These are phyloP conservation scores for Mellivora capensis DNA, from an alignment of 2,113 vertebrate genomes.

Conservation along the genomic window DNA sequence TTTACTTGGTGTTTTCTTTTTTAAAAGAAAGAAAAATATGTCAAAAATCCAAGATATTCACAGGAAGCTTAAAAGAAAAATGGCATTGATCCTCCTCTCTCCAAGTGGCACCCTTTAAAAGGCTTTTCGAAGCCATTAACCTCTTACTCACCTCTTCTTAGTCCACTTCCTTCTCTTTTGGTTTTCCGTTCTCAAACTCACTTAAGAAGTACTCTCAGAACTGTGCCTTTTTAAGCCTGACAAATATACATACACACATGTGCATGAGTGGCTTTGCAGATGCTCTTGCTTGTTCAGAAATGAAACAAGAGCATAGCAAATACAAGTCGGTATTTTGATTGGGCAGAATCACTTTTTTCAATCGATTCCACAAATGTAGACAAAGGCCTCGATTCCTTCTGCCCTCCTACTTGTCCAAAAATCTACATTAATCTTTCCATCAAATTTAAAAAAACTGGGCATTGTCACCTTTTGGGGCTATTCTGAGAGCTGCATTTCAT, in stretches of 20 bases:
- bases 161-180: neutral
- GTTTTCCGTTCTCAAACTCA: neutral
- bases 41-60: neutral
- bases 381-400: neutral
- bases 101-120: neutral
- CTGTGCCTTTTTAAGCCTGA: neutral
- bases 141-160: neutral
- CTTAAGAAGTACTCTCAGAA: neutral
- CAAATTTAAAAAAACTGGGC: neutral
- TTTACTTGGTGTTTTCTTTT: neutral
- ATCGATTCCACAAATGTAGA: constrained; percentile 21
- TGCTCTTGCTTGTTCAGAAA: neutral
- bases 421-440: neutral
- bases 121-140: neutral
- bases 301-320: neutral
- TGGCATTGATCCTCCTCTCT: neutral
- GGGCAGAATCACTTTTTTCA: neutral
- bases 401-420: neutral
- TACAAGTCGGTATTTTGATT: neutral
- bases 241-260: neutral
- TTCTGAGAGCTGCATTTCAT: neutral
- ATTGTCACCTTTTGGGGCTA: neutral
- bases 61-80: neutral
- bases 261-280: neutral
- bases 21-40: neutral